Base-by-base conservation (phyloP, 2,888 invertebrate genomes). In the Andrena flavipes region DNA sequence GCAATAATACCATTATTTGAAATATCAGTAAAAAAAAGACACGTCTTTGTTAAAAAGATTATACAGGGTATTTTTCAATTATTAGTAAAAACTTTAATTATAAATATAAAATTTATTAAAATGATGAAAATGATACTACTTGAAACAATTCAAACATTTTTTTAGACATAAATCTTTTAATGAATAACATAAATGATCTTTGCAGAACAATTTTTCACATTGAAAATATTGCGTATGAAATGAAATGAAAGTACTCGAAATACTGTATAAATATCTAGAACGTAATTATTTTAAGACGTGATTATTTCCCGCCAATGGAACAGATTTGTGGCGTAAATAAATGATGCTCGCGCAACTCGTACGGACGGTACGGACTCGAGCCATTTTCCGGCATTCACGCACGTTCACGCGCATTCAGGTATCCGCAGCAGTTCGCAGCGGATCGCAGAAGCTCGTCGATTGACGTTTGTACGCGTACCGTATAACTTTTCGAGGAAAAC, bases 311-410 rank as follows among this genome's bases (percentile, higher is more conserved):
- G 4, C 33, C 42, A 69, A 49, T 63, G 33, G 26, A 30, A 56
- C 20, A 8, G 54, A 54, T n/a, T 30, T 29, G 26, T 62, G 74
- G 62, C 65, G 70, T 62, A 26, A 26, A 65, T 48, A 64, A 26
- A 0, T 65, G 69, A 35, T 29, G 74, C 13, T 54, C 10, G 60
- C 48, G 48, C 23, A 42, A 13, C 42, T 35, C 13, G 35, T 30
- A 5, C 30, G 5, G 26, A 26, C 26, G n/a, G n/a, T n/a, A 42
- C 8, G 16, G 64, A 16, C 26, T 7, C 49, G 49, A 59, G 23
- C 68, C 51, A 69, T 70, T 80, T 76, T 35, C 64, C 74, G 70
- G 65, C 64, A 35, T 26, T 49, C 26, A 20, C 30, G 42, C 42
- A 42, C 42, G 42, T 42, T 16, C 13, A 13, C 16, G 42, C 42